These are phyloP conservation scores for Gymnobelideus leadbeateri DNA, from an alignment of 2,113 vertebrate species.

Conservation along the genomic window DNA sequence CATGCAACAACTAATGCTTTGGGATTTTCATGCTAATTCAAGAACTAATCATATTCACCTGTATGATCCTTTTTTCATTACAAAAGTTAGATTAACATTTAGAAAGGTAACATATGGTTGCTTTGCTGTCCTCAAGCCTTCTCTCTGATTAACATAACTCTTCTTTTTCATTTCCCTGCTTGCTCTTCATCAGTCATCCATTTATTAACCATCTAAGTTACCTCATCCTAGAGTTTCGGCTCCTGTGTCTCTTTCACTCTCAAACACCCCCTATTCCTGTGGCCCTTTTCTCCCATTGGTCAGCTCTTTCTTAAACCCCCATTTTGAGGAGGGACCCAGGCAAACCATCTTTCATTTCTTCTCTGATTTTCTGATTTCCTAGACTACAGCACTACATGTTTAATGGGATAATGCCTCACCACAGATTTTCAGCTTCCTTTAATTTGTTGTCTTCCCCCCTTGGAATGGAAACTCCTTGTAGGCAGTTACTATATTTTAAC, in stretches of 20 bases:
- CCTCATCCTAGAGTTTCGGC: neutral
- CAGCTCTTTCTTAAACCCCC: neutral
- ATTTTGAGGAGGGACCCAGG: neutral
- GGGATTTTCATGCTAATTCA: neutral
- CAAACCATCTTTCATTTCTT: neutral
- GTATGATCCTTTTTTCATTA: neutral
- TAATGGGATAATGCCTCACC: neutral
- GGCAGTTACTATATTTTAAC: neutral
- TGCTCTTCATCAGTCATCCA: neutral
- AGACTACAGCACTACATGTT: neutral
- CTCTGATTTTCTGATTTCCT: neutral
- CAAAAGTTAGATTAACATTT: neutral
- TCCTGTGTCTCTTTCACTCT: neutral
- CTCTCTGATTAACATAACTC: neutral
- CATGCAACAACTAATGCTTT: neutral
- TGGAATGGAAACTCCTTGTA: neutral
- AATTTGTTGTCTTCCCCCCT: neutral
- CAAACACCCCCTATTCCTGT: neutral
- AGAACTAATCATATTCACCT: neutral
- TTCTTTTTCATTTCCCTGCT: neutral
- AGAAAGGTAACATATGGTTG: neutral
- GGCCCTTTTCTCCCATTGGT: neutral
- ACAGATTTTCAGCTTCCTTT: neutral
- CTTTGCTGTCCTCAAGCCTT: neutral
- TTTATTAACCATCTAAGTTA: neutral